Base-by-base conservation (phyloP, 2,113 vertebrate species). In the Salvelinus alpinus region DNA sequence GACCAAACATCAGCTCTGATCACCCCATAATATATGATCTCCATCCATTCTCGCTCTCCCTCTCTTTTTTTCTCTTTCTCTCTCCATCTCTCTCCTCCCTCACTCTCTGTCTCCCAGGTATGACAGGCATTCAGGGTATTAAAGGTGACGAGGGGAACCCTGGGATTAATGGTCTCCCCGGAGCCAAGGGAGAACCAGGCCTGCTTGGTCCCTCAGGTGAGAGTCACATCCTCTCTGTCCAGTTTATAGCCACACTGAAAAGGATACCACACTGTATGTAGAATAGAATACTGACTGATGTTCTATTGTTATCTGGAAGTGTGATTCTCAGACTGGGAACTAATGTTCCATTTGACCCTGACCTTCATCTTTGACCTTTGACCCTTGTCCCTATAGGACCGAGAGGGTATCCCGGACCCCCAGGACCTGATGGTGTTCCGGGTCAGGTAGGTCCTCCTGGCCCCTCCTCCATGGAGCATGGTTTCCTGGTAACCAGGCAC, bases 401-500 rank as follows among this genome's bases (percentile, higher is more conserved):
- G 18, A 95, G 95, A 93, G 98, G 97, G 74, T 85, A 94, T 77
- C 94, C 95, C 3, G 98, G 98, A 11, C 96, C 96, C 0, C 94
- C 95, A 2, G 98, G 98, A 76, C 95, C 96, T 9, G 96, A 97
- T 6, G 98, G 98, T 29, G 69, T 96, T 74, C 96, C 97, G 11
- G 98, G 98, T 24, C 91, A 94, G 64, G 94, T 96, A 88, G 98
- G 98, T 18, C 93, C 89, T 16, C 97, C 97, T 0, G 98, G 98
- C 0, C 92, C 95, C 48, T 94, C 97, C 0, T 99, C 97, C 12
- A 97, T 99, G 83, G 95, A 97, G 67, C 98, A 99, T 0, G 98
- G 98, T 27, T 99, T 99, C 91, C 92, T 99, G n/a, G 96, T 99
- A 12, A 99, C 98, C 66, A 93, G 98, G 72, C 98, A 99, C 88